Conservation (phyloP, 2,797 vertebrate species). For the Nasua narica region DNA sequence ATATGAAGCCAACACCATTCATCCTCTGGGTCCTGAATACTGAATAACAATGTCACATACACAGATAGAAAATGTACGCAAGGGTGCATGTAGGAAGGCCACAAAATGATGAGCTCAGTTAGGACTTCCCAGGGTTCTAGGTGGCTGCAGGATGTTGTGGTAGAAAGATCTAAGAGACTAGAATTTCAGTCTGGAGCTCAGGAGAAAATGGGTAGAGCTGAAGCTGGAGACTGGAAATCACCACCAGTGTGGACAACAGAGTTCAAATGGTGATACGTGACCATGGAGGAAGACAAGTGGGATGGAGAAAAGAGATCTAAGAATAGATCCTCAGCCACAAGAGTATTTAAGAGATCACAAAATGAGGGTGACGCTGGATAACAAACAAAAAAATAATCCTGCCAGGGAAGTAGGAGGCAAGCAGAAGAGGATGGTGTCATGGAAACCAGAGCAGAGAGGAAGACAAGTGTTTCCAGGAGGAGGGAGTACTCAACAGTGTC, state of each 20-base stretch:
- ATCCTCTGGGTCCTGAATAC: background rate
- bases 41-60: background rate
- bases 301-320: background rate
- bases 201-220: background rate
- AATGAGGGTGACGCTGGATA: background rate
- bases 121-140: background rate
- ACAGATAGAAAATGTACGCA: background rate
- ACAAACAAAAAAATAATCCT: background rate
- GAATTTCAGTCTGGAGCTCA: background rate
- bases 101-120: background rate
- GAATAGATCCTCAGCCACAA: background rate
- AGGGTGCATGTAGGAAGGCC: background rate
- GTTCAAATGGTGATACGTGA: background rate
- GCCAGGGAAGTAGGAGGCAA: background rate
- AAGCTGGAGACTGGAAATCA: background rate
- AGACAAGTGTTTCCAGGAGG: background rate
- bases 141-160: background rate
- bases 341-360: background rate
- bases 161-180: background rate
- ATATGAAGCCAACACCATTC: background rate
- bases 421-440: background rate
- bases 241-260: background rate
- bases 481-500: background rate
- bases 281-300: background rate
- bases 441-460: slow-evolving; percentile 23